A percentile compares a stretch with the other conserved stretches of the same genome.
These are phyloP conservation scores for Apotomis betuletana DNA, from an alignment of 2,888 invertebrate species.

Conservation along the genomic window DNA sequence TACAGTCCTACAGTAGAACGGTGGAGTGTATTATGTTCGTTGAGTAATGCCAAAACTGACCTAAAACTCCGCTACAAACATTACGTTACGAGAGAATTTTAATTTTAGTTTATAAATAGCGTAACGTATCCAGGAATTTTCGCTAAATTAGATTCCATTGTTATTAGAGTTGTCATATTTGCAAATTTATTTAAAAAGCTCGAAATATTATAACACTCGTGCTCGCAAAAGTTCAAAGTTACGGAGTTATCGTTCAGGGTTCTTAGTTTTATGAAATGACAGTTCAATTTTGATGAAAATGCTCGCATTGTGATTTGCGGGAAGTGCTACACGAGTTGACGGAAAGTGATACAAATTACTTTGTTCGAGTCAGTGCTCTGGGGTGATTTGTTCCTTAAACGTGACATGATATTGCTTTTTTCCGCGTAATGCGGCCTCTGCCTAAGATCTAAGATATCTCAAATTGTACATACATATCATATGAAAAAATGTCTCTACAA, in stretches of 20 bases:
- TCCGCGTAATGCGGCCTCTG: neutral
- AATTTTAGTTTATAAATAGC: neutral
- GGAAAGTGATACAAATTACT: neutral
- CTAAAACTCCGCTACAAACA: neutral
- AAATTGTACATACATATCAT: neutral
- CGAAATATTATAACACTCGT: neutral
- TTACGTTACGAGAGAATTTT: neutral
- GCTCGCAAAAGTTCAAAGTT: neutral
- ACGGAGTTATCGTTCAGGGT: neutral
- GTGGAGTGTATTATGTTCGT: neutral
- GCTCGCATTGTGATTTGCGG: neutral
- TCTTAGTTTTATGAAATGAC: neutral
- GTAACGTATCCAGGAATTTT: neutral
- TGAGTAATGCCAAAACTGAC: neutral
- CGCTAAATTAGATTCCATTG: conserved; percentile 8
- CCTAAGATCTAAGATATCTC: neutral
- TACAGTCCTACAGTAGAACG: neutral
- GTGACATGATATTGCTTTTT: neutral
- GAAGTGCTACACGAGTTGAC: neutral
- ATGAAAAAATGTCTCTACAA: too few relatives aligned
- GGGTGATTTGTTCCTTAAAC: neutral
- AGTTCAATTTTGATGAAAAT: neutral
- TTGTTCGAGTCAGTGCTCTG: neutral
- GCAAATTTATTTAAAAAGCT: conserved; percentile 12
- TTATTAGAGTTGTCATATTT: conserved; percentile 7